phyloP scores from a whole-genome alignment of 2,888 invertebrate species.

The Marasmarcha lunaedactyla region DNA sequence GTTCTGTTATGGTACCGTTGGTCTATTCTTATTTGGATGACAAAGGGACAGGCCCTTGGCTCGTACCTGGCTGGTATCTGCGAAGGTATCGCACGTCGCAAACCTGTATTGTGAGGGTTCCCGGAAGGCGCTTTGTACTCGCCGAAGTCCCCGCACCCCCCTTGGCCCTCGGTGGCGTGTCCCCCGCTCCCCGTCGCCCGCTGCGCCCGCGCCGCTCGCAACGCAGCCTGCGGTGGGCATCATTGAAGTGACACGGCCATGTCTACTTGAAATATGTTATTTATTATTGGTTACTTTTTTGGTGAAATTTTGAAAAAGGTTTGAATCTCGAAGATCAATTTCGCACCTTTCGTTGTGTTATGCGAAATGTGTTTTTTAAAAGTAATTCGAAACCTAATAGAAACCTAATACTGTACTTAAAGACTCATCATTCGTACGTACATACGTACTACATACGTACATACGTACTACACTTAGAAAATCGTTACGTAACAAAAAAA shows the following conservation, averaged over 20 bases:
- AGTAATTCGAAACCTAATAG: no score
- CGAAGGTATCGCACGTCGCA: conserved; percentile 68
- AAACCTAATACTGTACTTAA: no score
- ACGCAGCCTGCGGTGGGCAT: conserved; percentile 2
- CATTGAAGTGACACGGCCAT: conserved; percentile 49
- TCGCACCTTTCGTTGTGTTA: no score
- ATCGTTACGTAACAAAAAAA: no score
- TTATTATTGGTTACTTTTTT: neutral
- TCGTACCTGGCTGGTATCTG: conserved; percentile 56
- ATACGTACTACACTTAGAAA: no score
- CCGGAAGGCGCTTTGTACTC: conserved; percentile 64
- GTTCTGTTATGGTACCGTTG: conserved; percentile 28
- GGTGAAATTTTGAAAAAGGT: no score
- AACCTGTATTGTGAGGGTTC: conserved; percentile 68
- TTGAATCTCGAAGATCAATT: no score
- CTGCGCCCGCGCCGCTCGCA: conserved; percentile 14
- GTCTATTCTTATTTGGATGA: conserved; percentile 34
- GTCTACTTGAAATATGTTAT: neutral
- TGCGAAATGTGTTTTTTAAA: no score
- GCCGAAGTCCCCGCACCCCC: conserved; percentile 17
- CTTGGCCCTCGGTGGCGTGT: no score
- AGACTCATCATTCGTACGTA: no score
- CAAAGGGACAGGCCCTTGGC: conserved; percentile 42
- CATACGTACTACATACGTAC: no score
- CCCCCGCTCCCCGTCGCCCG: conserved; percentile 15